Conservation (phyloP, 2,888 invertebrate genomes). For the Aphelenchoides bicaudatus region DNA sequence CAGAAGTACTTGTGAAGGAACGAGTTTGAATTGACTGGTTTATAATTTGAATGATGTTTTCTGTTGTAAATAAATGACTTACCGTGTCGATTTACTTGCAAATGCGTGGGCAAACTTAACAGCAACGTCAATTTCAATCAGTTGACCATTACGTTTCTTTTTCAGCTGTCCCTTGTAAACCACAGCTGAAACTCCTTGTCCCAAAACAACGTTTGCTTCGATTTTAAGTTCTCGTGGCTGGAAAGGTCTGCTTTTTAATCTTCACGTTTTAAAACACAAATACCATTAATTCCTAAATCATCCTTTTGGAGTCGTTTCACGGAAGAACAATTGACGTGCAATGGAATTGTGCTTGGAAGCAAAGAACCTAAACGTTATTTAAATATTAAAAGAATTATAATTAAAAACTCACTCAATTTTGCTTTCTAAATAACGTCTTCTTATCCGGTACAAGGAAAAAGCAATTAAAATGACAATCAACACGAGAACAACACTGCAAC, state of each 20-base stretch:
- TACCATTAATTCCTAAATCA: constrained; percentile 2
- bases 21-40: too few species aligned
- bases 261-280: too few species aligned
- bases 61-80: too few species aligned
- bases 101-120: constrained; percentile 13
- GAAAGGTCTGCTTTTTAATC: too few species aligned
- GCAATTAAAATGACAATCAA: not conserved
- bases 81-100: constrained; percentile 6
- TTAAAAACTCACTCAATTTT: not conserved
- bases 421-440: not conserved
- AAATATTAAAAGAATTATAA: not conserved
- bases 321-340: not conserved
- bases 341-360: not conserved
- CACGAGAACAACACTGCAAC: not conserved
- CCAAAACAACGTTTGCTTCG: not conserved
- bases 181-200: constrained; percentile 11
- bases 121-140: constrained; percentile 11
- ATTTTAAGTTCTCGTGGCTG: not conserved
- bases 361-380: not conserved
- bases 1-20: too few species aligned
- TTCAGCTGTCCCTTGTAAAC: constrained; percentile 18
- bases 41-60: too few species aligned
- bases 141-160: not conserved
- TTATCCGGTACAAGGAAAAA: not conserved
- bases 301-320: not conserved